phyloP scores from a whole-genome alignment of 1,140 invertebrate species.

The Drosophila setifemur region DNA sequence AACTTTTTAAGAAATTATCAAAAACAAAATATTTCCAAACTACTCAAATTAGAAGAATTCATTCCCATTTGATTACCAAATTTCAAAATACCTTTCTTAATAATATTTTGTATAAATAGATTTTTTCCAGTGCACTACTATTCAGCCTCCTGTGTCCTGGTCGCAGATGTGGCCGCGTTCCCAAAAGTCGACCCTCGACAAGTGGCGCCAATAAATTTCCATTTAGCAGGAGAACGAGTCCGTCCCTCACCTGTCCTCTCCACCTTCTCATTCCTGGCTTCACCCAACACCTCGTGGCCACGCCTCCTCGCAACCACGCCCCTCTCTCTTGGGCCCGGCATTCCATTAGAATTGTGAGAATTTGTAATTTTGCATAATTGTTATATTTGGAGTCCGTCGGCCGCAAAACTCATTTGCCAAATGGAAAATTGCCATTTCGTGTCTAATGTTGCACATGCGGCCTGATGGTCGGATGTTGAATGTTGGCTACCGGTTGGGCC shows the following conservation, averaged over 20 bases:
- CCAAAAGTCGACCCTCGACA: constrained; percentile 38
- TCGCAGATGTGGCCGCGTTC: constrained; percentile 35
- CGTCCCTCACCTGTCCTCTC: constrained; percentile 6
- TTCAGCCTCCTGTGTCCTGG: constrained; percentile 23
- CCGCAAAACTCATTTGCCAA: constrained; percentile 82
- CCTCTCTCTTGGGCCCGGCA: constrained; percentile 20
- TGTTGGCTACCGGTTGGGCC: not conserved
- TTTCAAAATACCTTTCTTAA: not conserved
- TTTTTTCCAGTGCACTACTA: not conserved
- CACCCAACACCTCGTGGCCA: not conserved
- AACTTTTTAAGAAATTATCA: no score
- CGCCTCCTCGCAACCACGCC: not conserved
- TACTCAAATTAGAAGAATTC: no score
- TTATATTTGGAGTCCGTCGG: constrained; percentile 78
- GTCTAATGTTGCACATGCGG: constrained; percentile 77
- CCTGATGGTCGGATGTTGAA: not conserved
- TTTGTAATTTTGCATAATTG: constrained; percentile 82
- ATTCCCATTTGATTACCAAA: no score
- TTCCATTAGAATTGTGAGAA: constrained; percentile 82
- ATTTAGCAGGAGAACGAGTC: constrained; percentile 52
- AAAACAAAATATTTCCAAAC: no score
- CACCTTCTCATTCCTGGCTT: not conserved
- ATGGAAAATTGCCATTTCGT: constrained; percentile 82
- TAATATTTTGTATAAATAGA: not conserved
- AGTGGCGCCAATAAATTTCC: constrained; percentile 76